phyloP scores from a whole-genome alignment of 2,888 invertebrate species.

The Phortica magna region DNA sequence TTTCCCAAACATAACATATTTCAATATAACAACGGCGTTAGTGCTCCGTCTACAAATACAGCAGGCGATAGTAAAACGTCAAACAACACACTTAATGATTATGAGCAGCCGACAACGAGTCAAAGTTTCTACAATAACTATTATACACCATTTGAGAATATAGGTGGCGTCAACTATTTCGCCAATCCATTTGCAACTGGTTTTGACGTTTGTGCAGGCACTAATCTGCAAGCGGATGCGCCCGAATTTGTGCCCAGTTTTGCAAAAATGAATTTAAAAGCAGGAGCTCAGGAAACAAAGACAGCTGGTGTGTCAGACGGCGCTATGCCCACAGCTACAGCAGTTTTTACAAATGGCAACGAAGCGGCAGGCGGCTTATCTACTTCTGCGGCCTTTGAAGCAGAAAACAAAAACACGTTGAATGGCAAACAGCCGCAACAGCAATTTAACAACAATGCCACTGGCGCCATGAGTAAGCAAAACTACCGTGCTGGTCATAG shows the following conservation, averaged over 20 bases:
- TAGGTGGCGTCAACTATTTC: constrained; percentile 45
- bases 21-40: constrained; percentile 50
- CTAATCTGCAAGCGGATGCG: constrained; percentile 74
- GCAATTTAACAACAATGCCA: constrained; percentile 38
- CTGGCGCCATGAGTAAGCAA: constrained; percentile 39
- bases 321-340: not conserved
- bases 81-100: constrained; percentile 25
- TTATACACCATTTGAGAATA: constrained; percentile 58
- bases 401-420: too few relatives aligned
- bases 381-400: too few relatives aligned
- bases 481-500: constrained; percentile 8
- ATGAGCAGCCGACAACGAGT: constrained; percentile 7
- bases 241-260: constrained; percentile 76
- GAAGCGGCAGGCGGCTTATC: not conserved
- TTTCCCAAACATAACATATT: constrained; percentile 26
- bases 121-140: constrained; percentile 44
- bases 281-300: not conserved
- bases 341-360: constrained; percentile 8
- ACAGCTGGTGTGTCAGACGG: not conserved
- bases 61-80: not conserved
- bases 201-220: constrained; percentile 63
- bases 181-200: constrained; percentile 69
- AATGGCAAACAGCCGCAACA: not conserved
- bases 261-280: constrained; percentile 61
- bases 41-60: constrained; percentile 27